Percentiles rank a stretch among this genome's conserved stretches.
phyloP scores from a whole-genome alignment of 2,797 vertebrate species.

The Aphelocoma californica region DNA sequence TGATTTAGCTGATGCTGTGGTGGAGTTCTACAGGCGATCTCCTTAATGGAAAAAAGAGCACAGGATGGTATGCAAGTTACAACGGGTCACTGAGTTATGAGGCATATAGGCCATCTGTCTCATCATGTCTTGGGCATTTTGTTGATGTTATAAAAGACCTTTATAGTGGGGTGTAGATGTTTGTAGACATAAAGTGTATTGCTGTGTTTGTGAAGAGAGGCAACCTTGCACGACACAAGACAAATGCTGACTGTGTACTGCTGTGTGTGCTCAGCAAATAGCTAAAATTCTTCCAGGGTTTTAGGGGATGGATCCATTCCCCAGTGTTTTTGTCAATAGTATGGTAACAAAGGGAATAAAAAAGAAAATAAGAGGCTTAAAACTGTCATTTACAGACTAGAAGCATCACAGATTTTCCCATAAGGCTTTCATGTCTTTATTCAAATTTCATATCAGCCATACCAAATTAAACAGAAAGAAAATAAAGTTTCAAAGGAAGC shows the following conservation, averaged over 20 bases:
- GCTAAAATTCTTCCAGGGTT: not conserved
- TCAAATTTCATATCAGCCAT: not conserved
- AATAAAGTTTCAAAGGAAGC: not conserved
- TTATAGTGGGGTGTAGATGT: not conserved
- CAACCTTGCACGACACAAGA: not conserved
- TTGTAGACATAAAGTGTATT: not conserved
- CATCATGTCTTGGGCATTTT: not conserved
- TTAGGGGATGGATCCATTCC: not conserved
- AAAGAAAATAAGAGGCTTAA: slow-evolving; percentile 4
- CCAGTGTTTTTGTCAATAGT: not conserved
- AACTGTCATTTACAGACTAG: not conserved
- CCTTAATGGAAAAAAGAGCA: not conserved
- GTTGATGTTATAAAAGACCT: not conserved
- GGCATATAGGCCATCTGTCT: slow-evolving; percentile 3
- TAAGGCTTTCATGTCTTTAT: not conserved
- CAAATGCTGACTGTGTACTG: not conserved
- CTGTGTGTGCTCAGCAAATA: slow-evolving; percentile 15
- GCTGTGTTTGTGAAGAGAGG: not conserved
- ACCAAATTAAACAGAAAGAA: not conserved
- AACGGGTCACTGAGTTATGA: not conserved
- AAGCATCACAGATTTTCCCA: not conserved
- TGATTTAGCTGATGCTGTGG: not conserved
- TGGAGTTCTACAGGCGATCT: not conserved
- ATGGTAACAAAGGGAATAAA: not conserved
- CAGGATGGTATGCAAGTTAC: not conserved